These are phyloP conservation scores for Pandemis heparana DNA, from an alignment of 2,888 invertebrate species.

Conservation along the genomic window DNA sequence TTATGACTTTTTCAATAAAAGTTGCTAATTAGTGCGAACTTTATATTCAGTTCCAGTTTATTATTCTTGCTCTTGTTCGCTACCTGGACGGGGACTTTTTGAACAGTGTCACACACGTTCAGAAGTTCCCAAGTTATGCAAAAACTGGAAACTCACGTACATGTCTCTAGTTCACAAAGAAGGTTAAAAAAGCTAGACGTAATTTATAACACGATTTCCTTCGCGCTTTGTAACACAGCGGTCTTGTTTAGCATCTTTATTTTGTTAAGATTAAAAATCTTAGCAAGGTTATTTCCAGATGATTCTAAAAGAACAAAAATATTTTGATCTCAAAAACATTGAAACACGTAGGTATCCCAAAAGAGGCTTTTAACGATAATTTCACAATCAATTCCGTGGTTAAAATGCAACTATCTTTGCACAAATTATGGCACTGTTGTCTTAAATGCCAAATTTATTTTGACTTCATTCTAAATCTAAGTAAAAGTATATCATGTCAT, in stretches of 20 bases:
- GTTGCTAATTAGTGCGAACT: conserved; percentile 6
- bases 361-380: no score
- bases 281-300: neutral
- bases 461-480: neutral
- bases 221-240: neutral
- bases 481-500: neutral
- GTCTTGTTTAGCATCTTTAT: neutral
- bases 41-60: conserved; percentile 8
- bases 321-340: no score
- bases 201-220: conserved; percentile 14
- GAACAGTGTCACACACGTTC: conserved; percentile 24
- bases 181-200: conserved; percentile 25
- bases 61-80: conserved; percentile 15
- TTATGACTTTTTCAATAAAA: conserved; percentile 7
- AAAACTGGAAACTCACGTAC: conserved; percentile 29
- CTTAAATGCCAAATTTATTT: neutral
- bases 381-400: no score
- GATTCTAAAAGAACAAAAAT: neutral
- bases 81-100: conserved; percentile 14
- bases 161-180: conserved; percentile 19
- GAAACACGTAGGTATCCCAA: no score
- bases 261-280: neutral
- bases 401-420: no score
- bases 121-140: conserved; percentile 33
- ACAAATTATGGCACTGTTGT: no score